Conservation (phyloP, 2,888 invertebrate genomes). For the Lottia gigantea region DNA sequence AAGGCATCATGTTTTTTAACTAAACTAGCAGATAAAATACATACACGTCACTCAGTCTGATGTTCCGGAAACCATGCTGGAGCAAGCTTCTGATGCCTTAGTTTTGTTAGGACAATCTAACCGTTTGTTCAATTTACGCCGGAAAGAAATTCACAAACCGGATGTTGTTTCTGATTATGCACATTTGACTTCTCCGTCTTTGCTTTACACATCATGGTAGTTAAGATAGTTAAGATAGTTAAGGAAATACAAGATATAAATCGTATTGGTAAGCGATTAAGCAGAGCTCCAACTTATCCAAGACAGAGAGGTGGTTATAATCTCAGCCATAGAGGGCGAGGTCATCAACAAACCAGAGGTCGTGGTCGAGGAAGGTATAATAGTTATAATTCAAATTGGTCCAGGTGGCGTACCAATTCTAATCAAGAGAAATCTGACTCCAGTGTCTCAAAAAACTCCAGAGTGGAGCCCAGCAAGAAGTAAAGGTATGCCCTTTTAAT, state of each 20-base stretch:
- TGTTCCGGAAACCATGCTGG: background rate
- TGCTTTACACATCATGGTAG: background rate
- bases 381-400: background rate
- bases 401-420: background rate
- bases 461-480: background rate
- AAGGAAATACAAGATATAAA: background rate
- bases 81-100: background rate
- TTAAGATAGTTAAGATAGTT: background rate
- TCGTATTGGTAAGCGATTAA: background rate
- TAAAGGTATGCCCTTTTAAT: background rate
- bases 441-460: constrained; percentile 13
- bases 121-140: background rate
- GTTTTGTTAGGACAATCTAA: constrained; percentile 15
- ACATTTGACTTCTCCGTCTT: background rate
- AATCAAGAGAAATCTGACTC: background rate
- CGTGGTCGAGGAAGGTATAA: background rate
- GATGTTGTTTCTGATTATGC: constrained; percentile 1
- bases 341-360: background rate
- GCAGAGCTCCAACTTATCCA: background rate
- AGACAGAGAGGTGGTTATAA: background rate
- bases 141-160: background rate
- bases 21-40: background rate
- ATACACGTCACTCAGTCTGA: background rate
- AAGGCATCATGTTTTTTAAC: constrained; percentile 11
- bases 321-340: background rate